Evolutionary conservation across 2,113 vertebrate species (phyloP), one percentile per base, ranked within the genome.

Genomic region (Lagenorhynchus albirostris): DNA sequence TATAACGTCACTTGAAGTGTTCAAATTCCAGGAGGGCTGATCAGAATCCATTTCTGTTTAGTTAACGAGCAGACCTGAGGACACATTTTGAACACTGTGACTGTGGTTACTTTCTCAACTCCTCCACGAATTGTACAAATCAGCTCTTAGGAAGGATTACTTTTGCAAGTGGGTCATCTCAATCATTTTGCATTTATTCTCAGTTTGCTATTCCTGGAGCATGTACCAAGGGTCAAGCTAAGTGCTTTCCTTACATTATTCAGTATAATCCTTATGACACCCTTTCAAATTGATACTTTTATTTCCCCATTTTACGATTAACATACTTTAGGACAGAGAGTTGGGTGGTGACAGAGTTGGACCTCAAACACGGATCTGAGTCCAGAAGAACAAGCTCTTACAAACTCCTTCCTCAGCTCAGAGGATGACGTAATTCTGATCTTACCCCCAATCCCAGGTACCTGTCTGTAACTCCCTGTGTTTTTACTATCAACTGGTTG

Each of bases 101-200:
- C 41, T 38, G 31, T 26, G 62, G n/a, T 89, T 89, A 76, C 74
- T 68, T 4, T 63, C 38, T 81, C 76, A 95, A 21, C 55, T 55
- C 41, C 6, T 26, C 2, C 18, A 18, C n/a, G 68, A 21, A n/a
- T 33, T n/a, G 68, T 62, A n/a, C 25, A 29, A n/a, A 91, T 33
- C 33, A 77, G n/a, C 79, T 92, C 88, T 76, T 76, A 79, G 70
- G 47, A 94, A 97, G 47, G 17, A 85, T 62, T 82, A 6, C 15
- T 62, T 90, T 67, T 74, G 41, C 50, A 93, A 76, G 7, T 76
- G 87, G 71, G 33, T 94, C 53, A 96, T 85, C 26, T 6, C 65
- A 53, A 62, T 41, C 62, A 95, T 89, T 96, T 84, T 77, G 33
- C 50, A 33, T 94, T 88, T 89, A 76, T 80, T 96, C 38, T 74